Conservation (phyloP, 2,888 invertebrate species). For the Drosophila nr. perissopoda region DNA sequence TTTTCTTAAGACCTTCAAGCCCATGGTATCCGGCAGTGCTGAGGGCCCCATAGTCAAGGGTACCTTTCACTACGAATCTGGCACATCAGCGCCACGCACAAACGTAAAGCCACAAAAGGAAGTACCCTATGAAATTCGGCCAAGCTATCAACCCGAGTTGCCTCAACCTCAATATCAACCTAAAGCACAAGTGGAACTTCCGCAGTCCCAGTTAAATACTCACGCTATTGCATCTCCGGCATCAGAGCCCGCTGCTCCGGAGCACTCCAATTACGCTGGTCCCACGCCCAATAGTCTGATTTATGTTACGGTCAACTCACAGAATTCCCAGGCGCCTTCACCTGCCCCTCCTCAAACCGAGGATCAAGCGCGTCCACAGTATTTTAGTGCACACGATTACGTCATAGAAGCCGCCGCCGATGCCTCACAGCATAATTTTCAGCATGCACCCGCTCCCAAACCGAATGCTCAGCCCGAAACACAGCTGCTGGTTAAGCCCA, state of each 20-base stretch:
- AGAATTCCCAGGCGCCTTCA: constrained; percentile 14
- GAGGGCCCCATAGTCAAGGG: constrained; percentile 65
- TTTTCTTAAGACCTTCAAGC: constrained; percentile 83
- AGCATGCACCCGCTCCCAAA: constrained; percentile 39
- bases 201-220: constrained; percentile 52
- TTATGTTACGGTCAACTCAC: constrained; percentile 72
- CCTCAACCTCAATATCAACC: constrained; percentile 22
- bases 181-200: constrained; percentile 10
- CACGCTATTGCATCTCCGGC: constrained; percentile 52
- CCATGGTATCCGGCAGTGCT: constrained; percentile 54
- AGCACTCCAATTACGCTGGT: constrained; percentile 44
- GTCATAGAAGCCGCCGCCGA: constrained; percentile 72
- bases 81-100: constrained; percentile 32
- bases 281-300: constrained; percentile 59
- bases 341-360: constrained; percentile 8
- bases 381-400: constrained; percentile 72
- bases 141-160: constrained; percentile 55
- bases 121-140: constrained; percentile 41
- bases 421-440: constrained; percentile 47
- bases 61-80: constrained; percentile 76
- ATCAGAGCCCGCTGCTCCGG: background rate
- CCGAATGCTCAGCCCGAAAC: constrained; percentile 19
- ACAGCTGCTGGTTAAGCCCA: constrained; percentile 74
- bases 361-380: constrained; percentile 17
- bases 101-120: constrained; percentile 27